Base-by-base conservation (phyloP, 2,113 vertebrate species). In the Calypte anna region DNA sequence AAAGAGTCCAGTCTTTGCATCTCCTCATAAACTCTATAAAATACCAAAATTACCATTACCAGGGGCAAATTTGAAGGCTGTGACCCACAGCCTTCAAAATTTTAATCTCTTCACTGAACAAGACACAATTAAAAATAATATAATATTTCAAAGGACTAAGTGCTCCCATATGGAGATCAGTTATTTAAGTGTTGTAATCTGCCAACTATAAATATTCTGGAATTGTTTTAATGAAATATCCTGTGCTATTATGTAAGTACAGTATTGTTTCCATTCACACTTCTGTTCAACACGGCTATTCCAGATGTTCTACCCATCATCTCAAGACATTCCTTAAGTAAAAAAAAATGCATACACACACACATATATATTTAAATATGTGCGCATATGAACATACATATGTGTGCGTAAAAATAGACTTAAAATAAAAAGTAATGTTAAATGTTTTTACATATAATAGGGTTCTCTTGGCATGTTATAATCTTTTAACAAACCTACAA, bases 101-200 rank as follows among this genome's bases (percentile, higher is more conserved):
- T 93, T 70, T 64, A 95, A 93, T 95, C 93, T 79, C 36, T 88
- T 74, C 72, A 72, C 51, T 82, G 86, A 97, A 94, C 55, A 59
- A 91, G 63, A 93, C 90, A 95, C 33, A 82, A 97, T 94, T 96
- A 95, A 95, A 96, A 95, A 92, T 91, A 94, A 91, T 88, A 96
- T 61, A 95, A 82, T 80, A 87, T 94, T 94, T 95, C 87, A 96
- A 95, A 97, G 78, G 64, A 48, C 69, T 95, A 96, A 96, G 94
- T 93, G 77, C 54, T 94, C 94, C 91, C 90, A 92, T 91, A 93
- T 91, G 96, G 91, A 91, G 78, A 95, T 91, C 80, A 66, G 74
- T 77, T 79, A 48, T 55, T 36, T 33, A 81, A 70, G 28, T 53
- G 68, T 81, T 90, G 46, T 66, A 97, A 88, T 79, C 82, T 81